A percentile compares a stretch with the other conserved stretches of the same genome.
Evolutionary conservation across 1,140 invertebrate genomes (phyloP).

Genomic region (Drosophila bipectinata): DNA sequence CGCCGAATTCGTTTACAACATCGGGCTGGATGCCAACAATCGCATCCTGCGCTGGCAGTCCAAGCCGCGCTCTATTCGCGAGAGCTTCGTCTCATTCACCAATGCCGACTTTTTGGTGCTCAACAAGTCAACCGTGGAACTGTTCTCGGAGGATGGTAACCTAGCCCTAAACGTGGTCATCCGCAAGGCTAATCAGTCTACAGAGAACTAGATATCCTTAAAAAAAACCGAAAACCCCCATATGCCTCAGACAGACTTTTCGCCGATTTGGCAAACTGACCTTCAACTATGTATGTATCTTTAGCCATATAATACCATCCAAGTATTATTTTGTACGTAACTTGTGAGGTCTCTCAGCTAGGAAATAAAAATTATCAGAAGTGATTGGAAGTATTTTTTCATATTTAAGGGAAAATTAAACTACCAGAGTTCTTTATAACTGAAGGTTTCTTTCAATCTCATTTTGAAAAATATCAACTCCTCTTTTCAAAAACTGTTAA

Average conservation of each 20-base stretch:
- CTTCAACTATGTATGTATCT: neutral
- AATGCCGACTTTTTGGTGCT: constrained; percentile 99
- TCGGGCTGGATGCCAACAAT: constrained; percentile 97
- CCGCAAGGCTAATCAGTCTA: constrained; percentile 4
- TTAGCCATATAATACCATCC: neutral
- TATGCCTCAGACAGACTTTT: neutral
- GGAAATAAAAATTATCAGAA: neutral
- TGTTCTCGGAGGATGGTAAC: constrained; percentile 99
- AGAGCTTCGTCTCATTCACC: constrained; percentile 98
- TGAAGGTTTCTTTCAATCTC: no score
- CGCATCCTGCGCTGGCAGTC: constrained; percentile 99
- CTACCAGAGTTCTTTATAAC: no score
- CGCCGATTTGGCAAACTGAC: neutral
- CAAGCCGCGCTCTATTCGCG: constrained; percentile 98
- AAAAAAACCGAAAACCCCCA: no score
- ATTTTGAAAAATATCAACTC: neutral
- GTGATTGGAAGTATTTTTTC: neutral
- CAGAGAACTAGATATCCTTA: neutral
- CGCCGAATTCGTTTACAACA: constrained; percentile 98
- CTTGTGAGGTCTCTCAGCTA: constrained; percentile 4
- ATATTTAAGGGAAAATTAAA: no score
- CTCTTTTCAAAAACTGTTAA: neutral
- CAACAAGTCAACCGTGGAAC: constrained; percentile 98
- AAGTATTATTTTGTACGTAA: constrained; percentile 13
- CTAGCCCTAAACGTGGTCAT: constrained; percentile 99